Percentiles rank a stretch among this genome's conserved stretches.
These are phyloP conservation scores for Pelochelys cantorii DNA, from an alignment of 2,797 vertebrate genomes.

Conservation along the genomic window DNA sequence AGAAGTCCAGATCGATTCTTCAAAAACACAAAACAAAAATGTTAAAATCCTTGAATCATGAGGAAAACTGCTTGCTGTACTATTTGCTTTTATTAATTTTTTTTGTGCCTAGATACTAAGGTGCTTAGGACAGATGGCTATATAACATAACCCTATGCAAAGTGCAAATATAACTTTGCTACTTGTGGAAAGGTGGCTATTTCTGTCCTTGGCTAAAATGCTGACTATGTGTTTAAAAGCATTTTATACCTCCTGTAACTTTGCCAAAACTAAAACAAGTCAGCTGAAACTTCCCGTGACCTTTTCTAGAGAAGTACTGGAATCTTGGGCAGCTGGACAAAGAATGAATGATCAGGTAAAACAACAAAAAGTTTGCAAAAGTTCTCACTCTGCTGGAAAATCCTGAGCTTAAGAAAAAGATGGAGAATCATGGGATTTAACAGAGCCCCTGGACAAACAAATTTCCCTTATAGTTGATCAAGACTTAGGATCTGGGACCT, in stretches of 20 bases:
- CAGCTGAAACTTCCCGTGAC: neutral
- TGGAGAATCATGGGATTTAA: neutral
- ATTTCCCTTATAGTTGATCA: neutral
- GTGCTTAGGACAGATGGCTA: neutral
- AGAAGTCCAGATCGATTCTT: neutral
- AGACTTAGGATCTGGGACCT: neutral
- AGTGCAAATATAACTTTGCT: neutral
- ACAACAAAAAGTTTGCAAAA: rapidly evolving
- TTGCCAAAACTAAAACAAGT: neutral
- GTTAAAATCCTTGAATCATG: neutral
- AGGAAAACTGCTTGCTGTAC: rapidly evolving
- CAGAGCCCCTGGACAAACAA: neutral
- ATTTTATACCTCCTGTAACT: neutral
- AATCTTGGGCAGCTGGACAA: neutral
- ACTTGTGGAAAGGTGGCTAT: neutral
- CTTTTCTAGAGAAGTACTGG: neutral
- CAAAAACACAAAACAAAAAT: neutral
- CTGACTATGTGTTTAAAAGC: rapidly evolving
- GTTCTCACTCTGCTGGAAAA: rapidly evolving
- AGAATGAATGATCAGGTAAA: neutral
- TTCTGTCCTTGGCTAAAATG: neutral
- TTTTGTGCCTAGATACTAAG: rapidly evolving
- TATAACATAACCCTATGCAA: neutral
- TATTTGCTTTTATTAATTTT: rapidly evolving
- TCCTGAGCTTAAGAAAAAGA: rapidly evolving